Evolutionary conservation across 53 echinoderm and acorn worm species (phyloP), one percentile per base, ranked within the genome.

Genomic region (Temnopleurus reevesii): DNA sequence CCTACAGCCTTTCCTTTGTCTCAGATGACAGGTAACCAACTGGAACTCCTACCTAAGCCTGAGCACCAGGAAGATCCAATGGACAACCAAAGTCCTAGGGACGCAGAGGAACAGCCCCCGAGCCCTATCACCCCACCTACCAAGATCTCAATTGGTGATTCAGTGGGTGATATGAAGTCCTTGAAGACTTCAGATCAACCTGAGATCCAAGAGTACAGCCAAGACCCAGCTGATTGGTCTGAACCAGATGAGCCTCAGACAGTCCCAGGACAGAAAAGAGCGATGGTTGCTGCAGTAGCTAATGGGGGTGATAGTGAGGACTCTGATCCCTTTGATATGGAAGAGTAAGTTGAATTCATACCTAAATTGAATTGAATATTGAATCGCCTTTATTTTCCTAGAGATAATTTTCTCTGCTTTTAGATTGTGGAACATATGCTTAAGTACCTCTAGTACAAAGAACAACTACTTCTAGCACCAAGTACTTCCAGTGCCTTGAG

Each of bases 241-340:
- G 88, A 87, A 55, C 88, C 88, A 2, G 88, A 87, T 66, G 88
- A 51, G 21, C 71, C 66, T 71, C 88, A 87, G 55, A 45, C 45
- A n/a, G 88, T 87, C 6, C 88, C 88, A 28, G 88, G 71, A 1
- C 88, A 64, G 53, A 66, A 66, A 28, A 51, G 27, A 47, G 46
- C 80, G 81, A 92, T 47, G 49, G 79, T 49, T 85, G 23, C 51
- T 86, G 29, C 71, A 59, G 77, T 2, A 43, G 81, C 36, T 10
- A 49, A 76, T 83, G 46, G 57, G 83, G 53, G n/a, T 89, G 86
- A 90, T 5, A 86, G 54, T 65, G 86, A 90, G 4, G 80, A 92
- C 30, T 93, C 95, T 25, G 91, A 95, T 29, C 93, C 95, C 46
- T 93, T 93, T 92, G 92, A 93, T 65, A 92, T 92, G 76, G 94